A percentile compares a stretch with the other conserved stretches of the same genome.
Evolutionary conservation across 2,888 invertebrate genomes (phyloP).

Genomic region (Prosopocoilus inquinatus): DNA sequence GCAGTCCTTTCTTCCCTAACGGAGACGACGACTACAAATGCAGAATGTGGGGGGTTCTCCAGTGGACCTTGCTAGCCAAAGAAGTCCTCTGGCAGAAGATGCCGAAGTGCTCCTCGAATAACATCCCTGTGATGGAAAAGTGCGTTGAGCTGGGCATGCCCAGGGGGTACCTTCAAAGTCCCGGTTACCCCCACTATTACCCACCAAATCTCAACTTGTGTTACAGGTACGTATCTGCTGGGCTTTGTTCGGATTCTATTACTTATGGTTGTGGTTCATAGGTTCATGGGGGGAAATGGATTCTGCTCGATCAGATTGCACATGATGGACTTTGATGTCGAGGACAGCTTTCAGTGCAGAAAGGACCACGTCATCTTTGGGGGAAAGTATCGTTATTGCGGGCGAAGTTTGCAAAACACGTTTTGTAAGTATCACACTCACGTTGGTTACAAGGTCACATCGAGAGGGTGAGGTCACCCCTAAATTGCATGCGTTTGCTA

Average conservation of each 20-base stretch:
- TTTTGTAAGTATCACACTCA: constrained; percentile 39
- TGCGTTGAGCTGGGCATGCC: constrained; percentile 26
- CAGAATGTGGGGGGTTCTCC: constrained; percentile 29
- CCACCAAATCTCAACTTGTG: constrained; percentile 48
- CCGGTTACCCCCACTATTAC: constrained; percentile 51
- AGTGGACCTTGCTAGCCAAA: constrained; percentile 24
- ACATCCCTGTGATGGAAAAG: constrained; percentile 38
- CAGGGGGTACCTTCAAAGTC: constrained; percentile 49
- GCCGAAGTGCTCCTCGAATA: constrained; percentile 24
- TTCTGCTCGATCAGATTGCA: constrained; percentile 47
- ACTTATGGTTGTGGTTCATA: constrained; percentile 26
- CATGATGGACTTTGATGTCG: constrained; percentile 51
- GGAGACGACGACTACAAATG: constrained; percentile 28
- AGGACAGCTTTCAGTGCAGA: constrained; percentile 46
- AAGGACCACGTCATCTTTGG: constrained; percentile 50
- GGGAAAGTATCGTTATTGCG: constrained; percentile 48
- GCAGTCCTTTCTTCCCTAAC: constrained; percentile 22
- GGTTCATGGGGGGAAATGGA: constrained; percentile 47
- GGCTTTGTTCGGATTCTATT: too few species aligned
- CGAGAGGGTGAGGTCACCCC: too few species aligned
- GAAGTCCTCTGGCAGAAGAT: constrained; percentile 29
- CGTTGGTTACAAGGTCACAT: too few species aligned
- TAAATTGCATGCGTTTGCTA: too few species aligned
- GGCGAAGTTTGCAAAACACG: constrained; percentile 43
- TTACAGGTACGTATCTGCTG: constrained; percentile 45